A percentile compares a stretch with the other conserved stretches of the same genome.
Conservation (phyloP, 2,113 vertebrate species). For the Porphyrio hochstetteri region DNA sequence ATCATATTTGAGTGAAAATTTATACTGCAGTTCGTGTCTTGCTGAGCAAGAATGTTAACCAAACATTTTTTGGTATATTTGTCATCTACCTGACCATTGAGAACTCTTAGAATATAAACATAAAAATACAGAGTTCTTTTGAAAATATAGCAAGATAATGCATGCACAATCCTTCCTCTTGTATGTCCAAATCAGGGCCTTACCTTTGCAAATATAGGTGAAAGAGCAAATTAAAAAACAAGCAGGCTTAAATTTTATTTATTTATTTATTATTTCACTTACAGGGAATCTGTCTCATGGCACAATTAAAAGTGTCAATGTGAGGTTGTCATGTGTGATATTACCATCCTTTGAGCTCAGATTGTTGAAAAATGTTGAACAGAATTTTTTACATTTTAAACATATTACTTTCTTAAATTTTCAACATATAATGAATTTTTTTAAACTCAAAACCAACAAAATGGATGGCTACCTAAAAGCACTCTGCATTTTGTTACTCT, state of each 20-base stretch:
- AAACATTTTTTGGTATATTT: background rate
- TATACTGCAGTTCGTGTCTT: background rate
- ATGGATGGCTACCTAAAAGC: background rate
- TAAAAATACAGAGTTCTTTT: background rate
- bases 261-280: background rate
- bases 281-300: background rate
- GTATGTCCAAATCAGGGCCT: background rate
- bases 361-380: background rate
- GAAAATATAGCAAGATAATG: background rate
- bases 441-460: background rate
- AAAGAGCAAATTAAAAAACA: background rate
- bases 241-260: background rate
- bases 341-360: background rate
- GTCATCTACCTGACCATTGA: background rate
- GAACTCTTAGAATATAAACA: background rate
- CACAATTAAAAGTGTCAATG: background rate
- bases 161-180: background rate
- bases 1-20: background rate
- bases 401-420: background rate
- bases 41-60: background rate
- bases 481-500: background rate
- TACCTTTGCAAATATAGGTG: background rate
- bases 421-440: background rate
- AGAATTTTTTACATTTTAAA: background rate
- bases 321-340: background rate